Percentiles rank a stretch among this genome's conserved stretches.
Evolutionary conservation across 2,888 invertebrate genomes (phyloP).

Genomic region (Parelbella ahira): DNA sequence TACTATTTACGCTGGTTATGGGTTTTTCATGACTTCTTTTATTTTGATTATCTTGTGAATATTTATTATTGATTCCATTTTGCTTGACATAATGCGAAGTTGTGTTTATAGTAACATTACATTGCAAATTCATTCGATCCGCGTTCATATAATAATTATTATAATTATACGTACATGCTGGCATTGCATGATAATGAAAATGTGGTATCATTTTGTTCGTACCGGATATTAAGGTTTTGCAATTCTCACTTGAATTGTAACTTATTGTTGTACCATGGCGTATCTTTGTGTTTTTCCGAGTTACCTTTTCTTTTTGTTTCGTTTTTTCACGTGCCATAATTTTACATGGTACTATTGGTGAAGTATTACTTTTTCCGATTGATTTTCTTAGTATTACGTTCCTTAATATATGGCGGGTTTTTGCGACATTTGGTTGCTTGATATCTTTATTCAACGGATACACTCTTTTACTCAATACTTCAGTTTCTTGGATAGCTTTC

Average conservation of each 20-base stretch:
- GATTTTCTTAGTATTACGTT: slow-evolving; percentile 4
- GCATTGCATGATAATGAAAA: slow-evolving; percentile 11
- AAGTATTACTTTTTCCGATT: slow-evolving; percentile 1
- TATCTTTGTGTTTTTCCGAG: too few relatives aligned
- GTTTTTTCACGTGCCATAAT: background rate
- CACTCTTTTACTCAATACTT: too few relatives aligned
- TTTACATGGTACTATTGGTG: slow-evolving; percentile 15
- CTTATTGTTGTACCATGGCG: too few relatives aligned
- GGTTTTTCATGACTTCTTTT: too few relatives aligned
- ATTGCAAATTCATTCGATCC: background rate
- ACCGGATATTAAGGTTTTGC: slow-evolving; percentile 8
- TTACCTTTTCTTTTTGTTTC: background rate
- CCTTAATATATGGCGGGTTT: too few relatives aligned
- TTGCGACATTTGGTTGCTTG: too few relatives aligned
- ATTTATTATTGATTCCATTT: too few relatives aligned
- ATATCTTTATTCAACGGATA: too few relatives aligned
- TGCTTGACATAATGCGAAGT: background rate
- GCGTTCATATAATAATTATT: background rate
- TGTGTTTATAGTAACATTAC: background rate
- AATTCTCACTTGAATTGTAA: too few relatives aligned
- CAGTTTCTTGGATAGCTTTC: background rate
- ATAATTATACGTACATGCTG: background rate
- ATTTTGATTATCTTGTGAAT: too few relatives aligned
- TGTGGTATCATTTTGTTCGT: slow-evolving; percentile 25
- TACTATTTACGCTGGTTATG: too few relatives aligned